These are phyloP conservation scores for Drosophila arizonae DNA, from an alignment of 1,140 invertebrate genomes.

Conservation along the genomic window DNA sequence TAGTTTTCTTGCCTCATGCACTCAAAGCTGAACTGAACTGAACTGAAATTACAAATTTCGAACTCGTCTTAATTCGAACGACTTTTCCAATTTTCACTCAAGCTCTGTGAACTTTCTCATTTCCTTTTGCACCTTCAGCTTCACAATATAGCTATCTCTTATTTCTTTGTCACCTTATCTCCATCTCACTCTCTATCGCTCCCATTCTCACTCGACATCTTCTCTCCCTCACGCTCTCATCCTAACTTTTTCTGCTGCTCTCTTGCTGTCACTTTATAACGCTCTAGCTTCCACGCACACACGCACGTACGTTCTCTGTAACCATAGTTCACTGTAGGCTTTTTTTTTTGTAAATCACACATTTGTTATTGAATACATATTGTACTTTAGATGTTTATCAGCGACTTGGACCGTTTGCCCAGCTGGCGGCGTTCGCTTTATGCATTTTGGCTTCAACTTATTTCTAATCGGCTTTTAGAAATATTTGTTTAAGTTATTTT, in stretches of 20 bases:
- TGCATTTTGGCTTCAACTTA: conserved; percentile 60
- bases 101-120: conserved; percentile 76
- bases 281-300: conserved; percentile 64
- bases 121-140: conserved; percentile 55
- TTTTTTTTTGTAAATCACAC: conserved; percentile 25
- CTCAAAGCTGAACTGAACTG: conserved; percentile 74
- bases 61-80: conserved; percentile 37
- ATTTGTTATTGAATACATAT: conserved; percentile 12
- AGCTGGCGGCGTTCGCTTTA: conserved; percentile 24
- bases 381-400: conserved; percentile 26
- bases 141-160: conserved; percentile 8
- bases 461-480: conserved; percentile 73
- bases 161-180: conserved; percentile 2
- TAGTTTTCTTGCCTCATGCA: conserved; percentile 65
- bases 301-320: conserved; percentile 51
- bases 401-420: conserved; percentile 60
- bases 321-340: conserved; percentile 68
- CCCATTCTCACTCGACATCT: conserved; percentile 44
- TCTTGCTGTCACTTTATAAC: conserved; percentile 70
- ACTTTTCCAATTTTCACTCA: conserved; percentile 58
- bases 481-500: conserved; percentile 67
- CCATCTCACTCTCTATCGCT: conserved; percentile 33
- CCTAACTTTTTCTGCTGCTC: conserved; percentile 33
- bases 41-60: conserved; percentile 58
- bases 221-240: conserved; percentile 49